Evolutionary conservation across 2,113 vertebrate species (phyloP).

Genomic region (Pachycephala philippinensis): DNA sequence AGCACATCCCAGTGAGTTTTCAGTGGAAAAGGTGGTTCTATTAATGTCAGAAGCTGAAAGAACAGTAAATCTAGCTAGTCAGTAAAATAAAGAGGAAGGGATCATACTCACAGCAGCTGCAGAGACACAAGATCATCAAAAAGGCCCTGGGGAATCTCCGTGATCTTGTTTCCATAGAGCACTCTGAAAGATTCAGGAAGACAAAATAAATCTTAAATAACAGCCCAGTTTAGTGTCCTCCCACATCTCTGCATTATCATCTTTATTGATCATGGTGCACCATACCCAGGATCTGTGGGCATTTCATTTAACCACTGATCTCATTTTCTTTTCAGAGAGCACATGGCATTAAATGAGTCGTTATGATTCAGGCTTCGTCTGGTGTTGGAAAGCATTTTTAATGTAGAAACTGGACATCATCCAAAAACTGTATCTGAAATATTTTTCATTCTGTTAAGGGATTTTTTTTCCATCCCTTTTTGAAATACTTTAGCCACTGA

Average conservation of each 20-base stretch:
- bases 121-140: conserved; percentile 96
- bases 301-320: conserved; percentile 41
- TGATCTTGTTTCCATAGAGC: conserved; percentile 97
- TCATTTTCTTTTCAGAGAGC: conserved; percentile 43
- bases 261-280: conserved; percentile 55
- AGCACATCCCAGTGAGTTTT: neutral
- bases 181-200: conserved; percentile 81
- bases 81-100: conserved; percentile 16
- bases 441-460: conserved; percentile 28
- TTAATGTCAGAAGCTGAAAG: neutral
- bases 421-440: conserved; percentile 45
- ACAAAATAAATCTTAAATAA: conserved; percentile 59
- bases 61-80: neutral
- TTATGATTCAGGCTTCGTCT: conserved; percentile 58
- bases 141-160: conserved; percentile 93
- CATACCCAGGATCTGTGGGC: conserved; percentile 36
- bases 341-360: conserved; percentile 58
- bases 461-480: neutral
- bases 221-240: conserved; percentile 46
- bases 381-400: conserved; percentile 51
- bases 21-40: neutral
- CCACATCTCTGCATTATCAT: conserved; percentile 8
- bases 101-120: conserved; percentile 93
- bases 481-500: conserved; percentile 10
- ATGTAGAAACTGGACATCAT: conserved; percentile 52